phyloP scores from a whole-genome alignment of 2,113 vertebrate species.

The Istiophorus platypterus region DNA sequence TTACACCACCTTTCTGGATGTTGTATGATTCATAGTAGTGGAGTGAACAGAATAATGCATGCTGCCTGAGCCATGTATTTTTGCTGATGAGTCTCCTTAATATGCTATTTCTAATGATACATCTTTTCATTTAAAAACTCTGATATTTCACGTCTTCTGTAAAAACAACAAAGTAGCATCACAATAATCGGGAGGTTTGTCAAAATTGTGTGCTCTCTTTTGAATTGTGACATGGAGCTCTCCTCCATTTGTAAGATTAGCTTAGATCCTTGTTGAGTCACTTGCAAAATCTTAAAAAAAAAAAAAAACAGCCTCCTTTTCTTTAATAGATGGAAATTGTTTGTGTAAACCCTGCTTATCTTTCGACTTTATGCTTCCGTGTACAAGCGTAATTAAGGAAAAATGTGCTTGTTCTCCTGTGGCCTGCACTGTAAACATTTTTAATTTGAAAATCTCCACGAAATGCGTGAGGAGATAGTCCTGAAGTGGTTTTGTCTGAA shows the following conservation, averaged over 20 bases:
- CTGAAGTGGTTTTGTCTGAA: constrained; percentile 61
- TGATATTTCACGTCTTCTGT: not conserved
- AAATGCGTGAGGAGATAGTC: constrained; percentile 31
- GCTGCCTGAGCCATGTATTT: constrained; percentile 27
- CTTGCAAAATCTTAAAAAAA: constrained; percentile 4
- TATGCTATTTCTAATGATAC: constrained; percentile 21
- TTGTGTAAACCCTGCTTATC: not conserved
- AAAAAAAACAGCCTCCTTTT: not conserved
- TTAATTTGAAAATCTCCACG: constrained; percentile 29
- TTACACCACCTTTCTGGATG: constrained; percentile 64
- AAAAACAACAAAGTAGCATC: too few species aligned
- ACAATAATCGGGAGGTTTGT: not conserved
- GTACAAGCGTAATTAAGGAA: not conserved
- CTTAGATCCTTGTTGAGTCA: constrained; percentile 19
- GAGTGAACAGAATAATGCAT: constrained; percentile 49
- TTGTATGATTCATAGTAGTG: constrained; percentile 69
- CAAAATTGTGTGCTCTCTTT: not conserved
- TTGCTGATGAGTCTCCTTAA: not conserved
- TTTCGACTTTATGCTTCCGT: not conserved
- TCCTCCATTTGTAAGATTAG: constrained; percentile 15
- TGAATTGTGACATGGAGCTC: not conserved
- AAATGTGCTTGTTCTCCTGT: not conserved
- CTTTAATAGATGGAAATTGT: not conserved
- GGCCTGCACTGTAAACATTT: constrained; percentile 13
- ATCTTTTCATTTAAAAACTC: constrained; percentile 18